A percentile compares a stretch with the other conserved stretches of the same genome.
phyloP scores from a whole-genome alignment of 2,113 vertebrate genomes.

The Fregetta grallaria region DNA sequence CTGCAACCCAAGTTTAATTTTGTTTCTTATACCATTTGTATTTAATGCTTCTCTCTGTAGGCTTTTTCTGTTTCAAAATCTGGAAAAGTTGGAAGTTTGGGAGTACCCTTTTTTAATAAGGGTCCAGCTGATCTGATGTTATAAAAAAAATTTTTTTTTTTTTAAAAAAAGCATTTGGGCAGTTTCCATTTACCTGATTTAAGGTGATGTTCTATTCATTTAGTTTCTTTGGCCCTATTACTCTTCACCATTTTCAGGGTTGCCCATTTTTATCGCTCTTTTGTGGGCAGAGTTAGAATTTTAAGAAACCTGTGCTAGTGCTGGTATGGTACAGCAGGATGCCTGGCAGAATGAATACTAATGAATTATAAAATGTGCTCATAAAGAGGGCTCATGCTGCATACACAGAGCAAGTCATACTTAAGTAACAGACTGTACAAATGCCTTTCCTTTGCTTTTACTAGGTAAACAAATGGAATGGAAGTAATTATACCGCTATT shows the following conservation, averaged over 20 bases:
- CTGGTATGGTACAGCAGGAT: neutral
- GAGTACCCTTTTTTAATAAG: neutral
- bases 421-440: neutral
- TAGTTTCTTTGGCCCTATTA: neutral
- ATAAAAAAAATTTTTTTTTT: neutral
- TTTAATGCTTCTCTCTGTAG: neutral
- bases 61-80: neutral
- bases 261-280: neutral
- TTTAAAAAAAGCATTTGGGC: neutral
- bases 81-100: neutral
- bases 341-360: neutral
- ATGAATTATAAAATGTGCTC: neutral
- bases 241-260: neutral
- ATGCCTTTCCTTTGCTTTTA: neutral
- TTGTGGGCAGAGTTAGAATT: neutral
- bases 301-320: neutral
- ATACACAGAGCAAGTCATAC: neutral
- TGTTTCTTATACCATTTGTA: neutral
- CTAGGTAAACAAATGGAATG: neutral
- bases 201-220: neutral
- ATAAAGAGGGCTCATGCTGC: neutral
- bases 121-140: neutral
- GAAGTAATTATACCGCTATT: constrained; percentile 16
- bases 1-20: neutral
- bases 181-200: neutral